A percentile compares a stretch with the other conserved stretches of the same genome.
These are phyloP conservation scores for Lasioglossum pauxillum DNA, from an alignment of 2,888 invertebrate genomes.

Conservation along the genomic window DNA sequence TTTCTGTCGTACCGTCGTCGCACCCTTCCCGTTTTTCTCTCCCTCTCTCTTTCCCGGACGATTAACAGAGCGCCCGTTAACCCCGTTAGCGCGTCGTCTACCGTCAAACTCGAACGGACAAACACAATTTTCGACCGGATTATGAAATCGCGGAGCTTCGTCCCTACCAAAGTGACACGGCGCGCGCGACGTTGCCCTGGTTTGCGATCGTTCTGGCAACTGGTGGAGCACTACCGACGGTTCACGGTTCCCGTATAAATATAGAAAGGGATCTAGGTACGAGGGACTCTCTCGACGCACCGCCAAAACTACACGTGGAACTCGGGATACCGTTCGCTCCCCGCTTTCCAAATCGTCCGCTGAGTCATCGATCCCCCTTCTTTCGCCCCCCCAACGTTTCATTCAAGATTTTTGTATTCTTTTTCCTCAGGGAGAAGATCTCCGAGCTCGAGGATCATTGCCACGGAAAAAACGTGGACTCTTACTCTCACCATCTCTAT, in stretches of 20 bases:
- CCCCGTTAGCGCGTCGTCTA: conserved; percentile 3
- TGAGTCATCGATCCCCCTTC: conserved; percentile 5
- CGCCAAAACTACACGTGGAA: conserved; percentile 29
- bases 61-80: background rate
- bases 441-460: background rate
- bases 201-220: conserved; percentile 16
- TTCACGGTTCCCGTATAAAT: conserved; percentile 62
- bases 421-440: background rate
- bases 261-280: conserved; percentile 70
- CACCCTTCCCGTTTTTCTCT: background rate
- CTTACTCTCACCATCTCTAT: background rate
- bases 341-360: conserved; percentile 1
- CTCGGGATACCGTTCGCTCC: background rate
- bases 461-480: background rate
- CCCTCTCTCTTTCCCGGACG: background rate
- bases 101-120: background rate
- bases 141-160: background rate
- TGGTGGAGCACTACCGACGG: background rate
- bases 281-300: conserved; percentile 61
- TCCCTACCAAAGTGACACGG: background rate
- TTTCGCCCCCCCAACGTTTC: background rate
- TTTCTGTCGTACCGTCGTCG: background rate
- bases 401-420: background rate
- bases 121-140: background rate
- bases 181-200: conserved; percentile 3